phyloP scores from a whole-genome alignment of 2,797 vertebrate genomes.

The Heteromormyrus szaboi region DNA sequence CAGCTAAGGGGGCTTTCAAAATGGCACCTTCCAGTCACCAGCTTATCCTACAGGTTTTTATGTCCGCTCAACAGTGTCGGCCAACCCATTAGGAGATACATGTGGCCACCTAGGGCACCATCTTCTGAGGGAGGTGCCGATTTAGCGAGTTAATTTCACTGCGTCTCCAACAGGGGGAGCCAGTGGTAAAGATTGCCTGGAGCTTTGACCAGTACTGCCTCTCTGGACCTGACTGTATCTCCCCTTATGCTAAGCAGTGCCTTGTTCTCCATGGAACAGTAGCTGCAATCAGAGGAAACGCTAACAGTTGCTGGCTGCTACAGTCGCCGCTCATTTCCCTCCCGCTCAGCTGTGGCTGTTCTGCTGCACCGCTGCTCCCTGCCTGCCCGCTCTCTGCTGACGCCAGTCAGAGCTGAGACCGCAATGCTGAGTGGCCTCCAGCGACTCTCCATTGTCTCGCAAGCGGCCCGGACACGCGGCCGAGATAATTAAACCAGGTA shows the following conservation, averaged over 20 bases:
- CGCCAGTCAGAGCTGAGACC: not conserved
- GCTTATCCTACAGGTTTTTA: not conserved
- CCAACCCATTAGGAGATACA: not conserved
- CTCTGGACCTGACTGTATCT: not conserved
- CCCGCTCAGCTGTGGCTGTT: not conserved
- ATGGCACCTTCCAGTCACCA: not conserved
- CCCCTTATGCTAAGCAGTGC: not conserved
- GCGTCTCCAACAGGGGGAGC: not conserved
- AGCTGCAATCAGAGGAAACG: not conserved
- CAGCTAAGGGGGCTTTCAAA: not conserved
- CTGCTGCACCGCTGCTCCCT: not conserved
- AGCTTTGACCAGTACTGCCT: not conserved
- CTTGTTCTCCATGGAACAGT: not conserved
- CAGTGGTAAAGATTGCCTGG: not conserved
- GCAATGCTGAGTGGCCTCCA: not conserved
- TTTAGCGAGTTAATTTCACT: not conserved
- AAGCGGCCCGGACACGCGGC: not conserved
- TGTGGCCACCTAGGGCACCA: not conserved
- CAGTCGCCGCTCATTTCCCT: not conserved
- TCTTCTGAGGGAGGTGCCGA: not conserved
- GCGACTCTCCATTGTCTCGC: not conserved
- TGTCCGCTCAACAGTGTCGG: not conserved
- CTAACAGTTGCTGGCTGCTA: not conserved
- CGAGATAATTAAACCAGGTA: not conserved
- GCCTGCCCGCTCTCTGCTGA: not conserved